phyloP scores from a whole-genome alignment of 2,888 invertebrate species.

The Diarsia mendica region DNA sequence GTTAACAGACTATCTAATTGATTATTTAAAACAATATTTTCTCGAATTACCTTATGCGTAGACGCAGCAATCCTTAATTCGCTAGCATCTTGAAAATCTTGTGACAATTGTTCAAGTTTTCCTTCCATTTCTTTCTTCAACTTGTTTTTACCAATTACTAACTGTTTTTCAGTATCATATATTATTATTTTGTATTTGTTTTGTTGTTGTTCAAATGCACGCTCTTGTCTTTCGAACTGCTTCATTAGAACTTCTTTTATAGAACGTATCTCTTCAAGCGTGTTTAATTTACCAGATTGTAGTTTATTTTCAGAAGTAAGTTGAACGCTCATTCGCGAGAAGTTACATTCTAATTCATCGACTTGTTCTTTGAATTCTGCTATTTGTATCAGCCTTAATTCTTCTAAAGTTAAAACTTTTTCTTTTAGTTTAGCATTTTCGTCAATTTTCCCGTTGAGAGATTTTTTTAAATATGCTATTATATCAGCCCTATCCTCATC shows the following conservation, averaged over 20 bases:
- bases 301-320: constrained; percentile 96
- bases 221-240: constrained; percentile 95
- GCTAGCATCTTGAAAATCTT: constrained; percentile 96
- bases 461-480: constrained; percentile 94
- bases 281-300: constrained; percentile 95
- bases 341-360: constrained; percentile 93
- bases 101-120: constrained; percentile 94
- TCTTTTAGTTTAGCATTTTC: constrained; percentile 92
- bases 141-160: constrained; percentile 94
- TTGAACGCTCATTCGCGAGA: constrained; percentile 94
- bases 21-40: constrained; percentile 95
- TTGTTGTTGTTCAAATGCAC: constrained; percentile 93
- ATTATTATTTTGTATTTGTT: constrained; percentile 93
- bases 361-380: constrained; percentile 91
- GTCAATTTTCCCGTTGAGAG: constrained; percentile 92
- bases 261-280: constrained; percentile 96
- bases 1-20: constrained; percentile 93
- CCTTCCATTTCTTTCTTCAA: constrained; percentile 96
- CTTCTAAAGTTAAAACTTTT: constrained; percentile 93
- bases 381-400: constrained; percentile 92
- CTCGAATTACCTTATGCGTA: constrained; percentile 95
- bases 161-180: constrained; percentile 94
- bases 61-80: constrained; percentile 96
- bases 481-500: constrained; percentile 96
- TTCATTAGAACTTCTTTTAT: constrained; percentile 95